phyloP scores from a whole-genome alignment of 1,140 invertebrate species.

The Coenobita brevimanus region DNA sequence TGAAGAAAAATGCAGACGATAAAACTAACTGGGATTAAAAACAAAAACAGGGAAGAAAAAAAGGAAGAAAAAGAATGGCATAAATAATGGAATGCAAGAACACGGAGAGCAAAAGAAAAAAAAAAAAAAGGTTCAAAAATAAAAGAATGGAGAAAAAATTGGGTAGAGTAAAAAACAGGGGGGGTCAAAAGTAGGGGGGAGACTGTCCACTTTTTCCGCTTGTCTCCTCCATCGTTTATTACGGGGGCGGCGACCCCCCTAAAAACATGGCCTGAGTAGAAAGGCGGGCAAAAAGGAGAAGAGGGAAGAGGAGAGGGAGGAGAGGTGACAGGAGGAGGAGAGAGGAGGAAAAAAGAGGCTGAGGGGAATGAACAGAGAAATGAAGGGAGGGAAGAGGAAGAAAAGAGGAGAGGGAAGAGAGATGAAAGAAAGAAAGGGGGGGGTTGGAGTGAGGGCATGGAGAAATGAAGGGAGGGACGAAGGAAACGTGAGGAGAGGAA shows the following conservation, averaged over 20 bases:
- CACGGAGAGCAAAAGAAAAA: neutral
- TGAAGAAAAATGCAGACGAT: neutral
- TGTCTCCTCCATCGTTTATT: conserved; percentile 47
- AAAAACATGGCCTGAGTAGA: neutral
- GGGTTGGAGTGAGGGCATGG: too few species aligned
- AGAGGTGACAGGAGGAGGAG: too few species aligned
- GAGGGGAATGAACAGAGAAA: too few species aligned
- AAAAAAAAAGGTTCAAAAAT: neutral
- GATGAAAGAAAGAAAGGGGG: too few species aligned
- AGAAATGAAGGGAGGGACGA: too few species aligned
- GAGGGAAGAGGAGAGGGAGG: too few species aligned
- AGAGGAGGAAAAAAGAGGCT: too few species aligned
- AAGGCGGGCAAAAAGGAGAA: neutral
- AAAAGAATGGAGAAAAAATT: neutral
- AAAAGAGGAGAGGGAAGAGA: too few species aligned
- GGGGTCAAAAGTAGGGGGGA: neutral
- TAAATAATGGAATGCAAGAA: neutral
- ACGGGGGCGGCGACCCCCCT: conserved; percentile 12
- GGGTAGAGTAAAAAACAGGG: neutral
- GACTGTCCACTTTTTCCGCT: conserved; percentile 43
- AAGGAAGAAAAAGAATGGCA: neutral
- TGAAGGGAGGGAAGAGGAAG: too few species aligned
- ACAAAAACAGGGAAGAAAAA: neutral
- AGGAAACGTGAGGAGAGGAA: too few species aligned
- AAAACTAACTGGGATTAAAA: neutral